Percentiles rank a stretch among this genome's conserved stretches.
These are phyloP conservation scores for Cygnus olor DNA, from an alignment of 2,797 vertebrate species.

Conservation along the genomic window DNA sequence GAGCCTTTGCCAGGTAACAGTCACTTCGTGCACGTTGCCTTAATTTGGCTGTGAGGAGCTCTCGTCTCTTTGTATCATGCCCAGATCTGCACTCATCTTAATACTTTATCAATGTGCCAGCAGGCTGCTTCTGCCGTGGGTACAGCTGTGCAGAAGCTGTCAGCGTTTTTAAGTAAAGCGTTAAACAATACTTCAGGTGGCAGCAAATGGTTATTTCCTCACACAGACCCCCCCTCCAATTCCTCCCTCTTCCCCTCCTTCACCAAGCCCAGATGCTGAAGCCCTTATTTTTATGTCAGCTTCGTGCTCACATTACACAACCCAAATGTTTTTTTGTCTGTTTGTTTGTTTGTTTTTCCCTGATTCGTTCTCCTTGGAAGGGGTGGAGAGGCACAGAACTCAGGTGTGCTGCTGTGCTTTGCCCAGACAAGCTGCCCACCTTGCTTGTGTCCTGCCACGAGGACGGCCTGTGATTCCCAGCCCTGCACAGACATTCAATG, in stretches of 20 bases:
- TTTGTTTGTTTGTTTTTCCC: not conserved
- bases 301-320: not conserved
- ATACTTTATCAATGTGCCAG: constrained; percentile 55
- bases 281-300: constrained; percentile 4
- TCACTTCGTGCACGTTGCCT: rapidly evolving
- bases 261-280: not conserved
- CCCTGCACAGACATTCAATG: not conserved
- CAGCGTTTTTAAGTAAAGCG: not conserved
- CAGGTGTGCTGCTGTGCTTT: not conserved
- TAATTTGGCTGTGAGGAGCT: constrained; percentile 28
- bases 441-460: rapidly evolving
- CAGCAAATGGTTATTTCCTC: constrained; percentile 13
- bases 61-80: not conserved
- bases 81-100: not conserved
- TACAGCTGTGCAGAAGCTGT: constrained; percentile 51
- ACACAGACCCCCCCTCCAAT: not conserved
- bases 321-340: not conserved
- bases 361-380: not conserved
- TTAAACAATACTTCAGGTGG: constrained; percentile 54
- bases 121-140: not conserved
- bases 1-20: constrained; percentile 11
- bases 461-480: not conserved
- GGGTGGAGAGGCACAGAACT: not conserved
- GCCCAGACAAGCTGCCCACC: not conserved
- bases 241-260: not conserved